These are phyloP conservation scores for Desmodus rotundus DNA, from an alignment of 2,113 vertebrate species.

Conservation along the genomic window DNA sequence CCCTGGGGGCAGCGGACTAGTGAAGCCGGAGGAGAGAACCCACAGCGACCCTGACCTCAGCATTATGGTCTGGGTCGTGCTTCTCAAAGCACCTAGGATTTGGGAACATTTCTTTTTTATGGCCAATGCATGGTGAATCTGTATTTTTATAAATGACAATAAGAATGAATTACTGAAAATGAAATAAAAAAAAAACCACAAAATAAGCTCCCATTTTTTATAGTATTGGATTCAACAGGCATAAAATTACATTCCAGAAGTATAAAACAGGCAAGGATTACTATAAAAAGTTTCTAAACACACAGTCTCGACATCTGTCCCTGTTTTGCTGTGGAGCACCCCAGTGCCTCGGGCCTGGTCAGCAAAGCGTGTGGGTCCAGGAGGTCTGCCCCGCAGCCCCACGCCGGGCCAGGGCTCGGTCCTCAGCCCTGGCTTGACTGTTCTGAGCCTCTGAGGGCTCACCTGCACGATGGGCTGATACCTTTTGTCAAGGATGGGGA, in stretches of 20 bases:
- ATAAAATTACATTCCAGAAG: not conserved
- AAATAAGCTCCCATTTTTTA: not conserved
- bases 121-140: not conserved
- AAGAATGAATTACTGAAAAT: not conserved
- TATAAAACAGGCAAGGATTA: not conserved
- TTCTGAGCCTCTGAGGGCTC: not conserved
- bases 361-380: not conserved
- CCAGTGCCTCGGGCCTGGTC: not conserved
- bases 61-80: not conserved
- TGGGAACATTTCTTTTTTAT: not conserved
- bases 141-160: not conserved
- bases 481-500: not conserved
- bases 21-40: not conserved
- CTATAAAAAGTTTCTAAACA: not conserved
- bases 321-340: accelerated
- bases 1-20: not conserved
- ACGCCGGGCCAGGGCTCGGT: not conserved
- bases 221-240: not conserved
- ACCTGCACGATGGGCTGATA: not conserved
- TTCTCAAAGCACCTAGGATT: not conserved
- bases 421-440: not conserved
- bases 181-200: too few species aligned
- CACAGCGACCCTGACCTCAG: not conserved
- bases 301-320: not conserved
- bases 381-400: too few species aligned